A percentile compares a stretch with the other conserved stretches of the same genome.
phyloP scores from a whole-genome alignment of 1,140 invertebrate genomes.

The Drosophila lacertosa region DNA sequence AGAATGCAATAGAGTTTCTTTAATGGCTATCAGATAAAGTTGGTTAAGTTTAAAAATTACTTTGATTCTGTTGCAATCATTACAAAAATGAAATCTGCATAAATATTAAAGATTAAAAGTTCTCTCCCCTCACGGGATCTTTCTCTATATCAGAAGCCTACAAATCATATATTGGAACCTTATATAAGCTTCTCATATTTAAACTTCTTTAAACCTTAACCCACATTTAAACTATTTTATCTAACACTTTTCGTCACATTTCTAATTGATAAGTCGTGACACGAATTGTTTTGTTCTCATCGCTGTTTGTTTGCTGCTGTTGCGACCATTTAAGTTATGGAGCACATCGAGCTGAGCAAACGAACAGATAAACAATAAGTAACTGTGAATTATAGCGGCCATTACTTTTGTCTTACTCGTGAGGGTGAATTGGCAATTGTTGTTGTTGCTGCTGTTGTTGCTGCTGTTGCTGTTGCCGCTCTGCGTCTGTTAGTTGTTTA shows the following conservation, averaged over 20 bases:
- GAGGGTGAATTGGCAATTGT: conserved; percentile 42
- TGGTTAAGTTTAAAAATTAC: no score
- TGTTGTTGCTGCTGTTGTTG: conserved; percentile 14
- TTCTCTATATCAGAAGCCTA: no score
- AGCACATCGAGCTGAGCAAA: conserved; percentile 73
- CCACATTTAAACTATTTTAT: no score
- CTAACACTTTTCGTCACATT: not conserved
- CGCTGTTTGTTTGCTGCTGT: conserved; percentile 32
- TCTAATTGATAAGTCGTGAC: conserved; percentile 20
- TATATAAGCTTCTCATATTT: no score
- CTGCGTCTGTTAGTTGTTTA: conserved; percentile 63
- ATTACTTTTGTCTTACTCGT: conserved; percentile 65
- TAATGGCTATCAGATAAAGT: no score
- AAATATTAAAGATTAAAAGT: no score
- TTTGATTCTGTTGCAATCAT: no score
- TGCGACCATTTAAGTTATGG: conserved; percentile 67
- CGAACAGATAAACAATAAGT: conserved; percentile 82
- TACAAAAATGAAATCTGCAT: no score
- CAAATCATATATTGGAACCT: no score
- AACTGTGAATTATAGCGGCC: conserved; percentile 83
- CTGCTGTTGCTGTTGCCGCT: conserved; percentile 22
- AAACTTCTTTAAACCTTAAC: no score
- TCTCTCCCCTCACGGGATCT: no score
- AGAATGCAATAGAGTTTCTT: no score
- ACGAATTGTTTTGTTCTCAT: conserved; percentile 8